A percentile compares a stretch with the other conserved stretches of the same genome.
phyloP scores from a whole-genome alignment of 1,140 invertebrate species.

The Homalodisca vitripennis region DNA sequence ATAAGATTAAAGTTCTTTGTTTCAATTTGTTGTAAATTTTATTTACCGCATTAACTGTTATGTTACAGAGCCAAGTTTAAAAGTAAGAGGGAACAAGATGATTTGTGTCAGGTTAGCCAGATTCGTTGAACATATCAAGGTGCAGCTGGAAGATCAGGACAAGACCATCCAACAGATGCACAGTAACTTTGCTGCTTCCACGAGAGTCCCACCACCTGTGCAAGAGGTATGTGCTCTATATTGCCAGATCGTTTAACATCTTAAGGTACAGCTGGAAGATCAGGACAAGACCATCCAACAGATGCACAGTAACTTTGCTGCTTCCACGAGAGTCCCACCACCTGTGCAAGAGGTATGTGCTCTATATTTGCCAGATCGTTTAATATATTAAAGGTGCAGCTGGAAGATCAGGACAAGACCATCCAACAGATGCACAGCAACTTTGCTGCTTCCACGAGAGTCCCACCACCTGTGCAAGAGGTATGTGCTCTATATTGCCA shows the following conservation, averaged over 20 bases:
- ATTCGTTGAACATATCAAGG: constrained; percentile 27
- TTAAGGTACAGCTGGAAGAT: constrained; percentile 27
- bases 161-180: constrained; percentile 28
- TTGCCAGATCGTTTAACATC: constrained; percentile 21
- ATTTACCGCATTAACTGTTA: too few species aligned
- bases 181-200: neutral
- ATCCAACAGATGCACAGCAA: constrained; percentile 25
- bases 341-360: constrained; percentile 17
- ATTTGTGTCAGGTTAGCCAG: constrained; percentile 23
- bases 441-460: neutral
- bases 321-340: neutral
- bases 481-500: constrained; percentile 24
- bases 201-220: neutral
- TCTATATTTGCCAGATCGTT: too few species aligned
- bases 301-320: constrained; percentile 1
- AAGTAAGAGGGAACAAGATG: constrained; percentile 24
- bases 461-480: neutral
- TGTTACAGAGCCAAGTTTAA: constrained; percentile 27
- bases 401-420: constrained; percentile 28
- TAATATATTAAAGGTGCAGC: too few species aligned
- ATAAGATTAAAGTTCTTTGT: too few species aligned
- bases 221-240: constrained; percentile 24
- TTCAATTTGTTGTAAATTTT: too few species aligned
- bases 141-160: constrained; percentile 28
- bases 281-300: constrained; percentile 27